Conservation (phyloP, 2,113 vertebrate genomes). For the Puffinus mauretanicus region DNA sequence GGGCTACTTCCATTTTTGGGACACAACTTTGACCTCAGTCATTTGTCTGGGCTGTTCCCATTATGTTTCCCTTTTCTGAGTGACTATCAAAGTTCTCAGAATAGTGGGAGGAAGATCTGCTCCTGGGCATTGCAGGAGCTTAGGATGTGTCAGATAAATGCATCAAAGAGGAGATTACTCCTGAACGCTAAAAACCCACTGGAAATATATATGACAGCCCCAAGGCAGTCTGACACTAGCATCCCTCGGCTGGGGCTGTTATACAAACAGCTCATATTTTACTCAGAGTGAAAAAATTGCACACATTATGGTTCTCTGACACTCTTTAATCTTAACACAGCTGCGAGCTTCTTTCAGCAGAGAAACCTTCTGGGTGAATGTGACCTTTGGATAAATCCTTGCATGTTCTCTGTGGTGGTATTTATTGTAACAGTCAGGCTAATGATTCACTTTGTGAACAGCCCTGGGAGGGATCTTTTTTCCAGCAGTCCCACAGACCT, state of each 20-base stretch:
- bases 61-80: background rate
- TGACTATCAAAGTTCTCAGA: background rate
- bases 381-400: slow-evolving; percentile 29
- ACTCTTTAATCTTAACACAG: slow-evolving; percentile 45
- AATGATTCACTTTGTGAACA: slow-evolving; percentile 15
- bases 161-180: slow-evolving; percentile 33
- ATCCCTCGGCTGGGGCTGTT: slow-evolving; percentile 35
- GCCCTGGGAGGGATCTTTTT: background rate
- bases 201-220: slow-evolving; percentile 32
- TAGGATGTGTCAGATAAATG: slow-evolving; percentile 23
- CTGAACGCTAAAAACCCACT: background rate
- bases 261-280: slow-evolving; percentile 58
- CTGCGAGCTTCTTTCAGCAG: background rate
- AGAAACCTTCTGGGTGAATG: background rate
- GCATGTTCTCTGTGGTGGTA: background rate
- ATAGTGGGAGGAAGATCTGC: background rate
- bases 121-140: background rate
- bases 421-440: slow-evolving; percentile 12
- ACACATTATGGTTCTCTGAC: slow-evolving; percentile 19
- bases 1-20: background rate
- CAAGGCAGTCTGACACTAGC: slow-evolving; percentile 17
- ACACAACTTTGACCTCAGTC: background rate
- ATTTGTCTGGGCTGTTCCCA: background rate
- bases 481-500: background rate
- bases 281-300: slow-evolving; percentile 29